Percentiles rank a stretch among this genome's conserved stretches.
Evolutionary conservation across 1,140 invertebrate genomes (phyloP).

Genomic region (Drosophila tristis): DNA sequence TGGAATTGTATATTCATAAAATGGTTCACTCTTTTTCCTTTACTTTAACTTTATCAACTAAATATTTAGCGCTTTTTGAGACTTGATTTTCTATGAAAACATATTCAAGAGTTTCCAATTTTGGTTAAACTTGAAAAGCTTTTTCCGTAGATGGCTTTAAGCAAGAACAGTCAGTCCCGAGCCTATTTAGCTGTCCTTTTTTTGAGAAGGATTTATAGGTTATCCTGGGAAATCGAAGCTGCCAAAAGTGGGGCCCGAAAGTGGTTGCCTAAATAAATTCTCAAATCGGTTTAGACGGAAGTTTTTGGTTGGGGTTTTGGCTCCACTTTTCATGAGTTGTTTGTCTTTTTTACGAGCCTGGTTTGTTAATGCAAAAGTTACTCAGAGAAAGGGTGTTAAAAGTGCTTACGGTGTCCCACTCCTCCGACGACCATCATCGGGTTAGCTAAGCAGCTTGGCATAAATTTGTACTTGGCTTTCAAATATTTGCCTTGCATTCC

Average conservation of each 20-base stretch:
- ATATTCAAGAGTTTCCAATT: background rate
- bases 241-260: constrained; percentile 10
- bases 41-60: too few species aligned
- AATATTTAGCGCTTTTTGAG: too few species aligned
- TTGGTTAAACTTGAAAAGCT: background rate
- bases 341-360: constrained; percentile 68
- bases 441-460: constrained; percentile 42
- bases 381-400: constrained; percentile 55
- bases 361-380: constrained; percentile 65
- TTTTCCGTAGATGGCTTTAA: constrained; percentile 11
- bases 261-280: constrained; percentile 60
- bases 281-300: constrained; percentile 63
- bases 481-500: constrained; percentile 64
- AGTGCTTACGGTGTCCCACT: constrained; percentile 14
- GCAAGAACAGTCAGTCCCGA: constrained; percentile 15
- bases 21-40: too few species aligned
- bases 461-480: constrained; percentile 58
- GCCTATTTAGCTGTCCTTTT: constrained; percentile 6
- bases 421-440: background rate
- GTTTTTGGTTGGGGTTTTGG: constrained; percentile 18
- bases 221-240: constrained; percentile 55
- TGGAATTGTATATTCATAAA: too few species aligned
- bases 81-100: background rate
- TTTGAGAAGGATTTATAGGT: constrained; percentile 43
- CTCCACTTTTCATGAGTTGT: constrained; percentile 38